Percentiles rank a stretch among this genome's conserved stretches.
phyloP scores from a whole-genome alignment of 1,140 invertebrate genomes.

The Colletes latitarsis region DNA sequence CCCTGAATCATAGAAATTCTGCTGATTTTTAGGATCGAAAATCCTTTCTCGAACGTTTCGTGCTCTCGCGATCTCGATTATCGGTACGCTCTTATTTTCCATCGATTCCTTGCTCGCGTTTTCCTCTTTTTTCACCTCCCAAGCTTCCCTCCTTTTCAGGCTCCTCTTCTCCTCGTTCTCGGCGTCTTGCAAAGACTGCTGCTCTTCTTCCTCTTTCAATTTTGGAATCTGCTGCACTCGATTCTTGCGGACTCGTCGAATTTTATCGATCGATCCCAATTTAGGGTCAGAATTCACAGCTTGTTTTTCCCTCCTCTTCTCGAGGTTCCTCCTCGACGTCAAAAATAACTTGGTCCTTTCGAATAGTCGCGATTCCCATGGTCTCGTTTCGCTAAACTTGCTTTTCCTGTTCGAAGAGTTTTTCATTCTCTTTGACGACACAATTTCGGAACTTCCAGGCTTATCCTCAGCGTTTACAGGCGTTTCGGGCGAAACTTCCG shows the following conservation, averaged over 20 bases:
- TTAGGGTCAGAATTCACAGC: neutral
- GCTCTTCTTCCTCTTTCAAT: slow-evolving; percentile 50
- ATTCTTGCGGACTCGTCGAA: slow-evolving; percentile 35
- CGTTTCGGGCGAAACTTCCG: neutral
- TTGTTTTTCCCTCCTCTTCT: neutral
- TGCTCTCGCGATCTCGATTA: slow-evolving; percentile 38
- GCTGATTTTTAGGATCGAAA: slow-evolving; percentile 12
- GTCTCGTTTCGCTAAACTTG: neutral
- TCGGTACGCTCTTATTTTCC: slow-evolving; percentile 24
- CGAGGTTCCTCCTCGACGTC: neutral
- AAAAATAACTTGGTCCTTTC: neutral
- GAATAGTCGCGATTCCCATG: neutral
- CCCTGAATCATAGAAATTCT: slow-evolving; percentile 20
- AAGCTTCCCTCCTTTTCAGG: slow-evolving; percentile 54
- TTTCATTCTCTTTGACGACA: neutral
- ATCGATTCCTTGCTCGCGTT: neutral
- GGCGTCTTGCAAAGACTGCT: slow-evolving; percentile 53
- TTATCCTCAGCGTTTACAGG: too few relatives aligned
- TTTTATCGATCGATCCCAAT: neutral
- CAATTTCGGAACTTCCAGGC: too few relatives aligned
- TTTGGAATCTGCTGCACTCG: slow-evolving; percentile 49
- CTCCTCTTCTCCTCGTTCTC: slow-evolving; percentile 35
- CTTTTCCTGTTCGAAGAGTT: neutral
- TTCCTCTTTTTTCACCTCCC: slow-evolving; percentile 5
- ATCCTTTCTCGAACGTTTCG: slow-evolving; percentile 35